Evolutionary conservation across 2,797 vertebrate genomes (phyloP).

Genomic region (Mionectes olivaceus): DNA sequence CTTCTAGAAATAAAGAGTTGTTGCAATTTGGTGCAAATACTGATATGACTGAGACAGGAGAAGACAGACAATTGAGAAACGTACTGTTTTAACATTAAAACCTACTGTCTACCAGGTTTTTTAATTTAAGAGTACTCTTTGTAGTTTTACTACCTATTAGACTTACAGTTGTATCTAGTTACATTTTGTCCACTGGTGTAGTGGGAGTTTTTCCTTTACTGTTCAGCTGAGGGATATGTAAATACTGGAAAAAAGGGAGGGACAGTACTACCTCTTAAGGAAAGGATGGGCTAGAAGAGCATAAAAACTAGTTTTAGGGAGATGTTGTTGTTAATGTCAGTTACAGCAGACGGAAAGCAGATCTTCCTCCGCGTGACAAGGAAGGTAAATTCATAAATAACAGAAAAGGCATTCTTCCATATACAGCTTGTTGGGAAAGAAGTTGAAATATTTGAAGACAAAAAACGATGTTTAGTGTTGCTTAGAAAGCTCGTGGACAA

Average conservation of each 20-base stretch:
- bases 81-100: not conserved
- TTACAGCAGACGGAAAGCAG: not conserved
- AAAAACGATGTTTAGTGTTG: not conserved
- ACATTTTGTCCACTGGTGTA: not conserved
- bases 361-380: not conserved
- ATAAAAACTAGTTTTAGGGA: not conserved
- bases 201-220: not conserved
- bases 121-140: not conserved
- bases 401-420: not conserved
- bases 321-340: not conserved
- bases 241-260: not conserved
- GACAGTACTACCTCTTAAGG: not conserved
- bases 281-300: not conserved
- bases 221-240: not conserved
- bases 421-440: not conserved
- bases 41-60: not conserved
- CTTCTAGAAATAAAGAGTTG: not conserved
- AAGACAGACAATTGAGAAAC: not conserved
- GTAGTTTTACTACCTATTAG: not conserved
- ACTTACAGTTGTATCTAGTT: not conserved
- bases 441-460: not conserved
- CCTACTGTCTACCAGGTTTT: not conserved
- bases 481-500: not conserved
- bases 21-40: not conserved
- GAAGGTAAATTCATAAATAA: not conserved